phyloP scores from a whole-genome alignment of 1,140 invertebrate genomes.

The Hycleus phaleratus region DNA sequence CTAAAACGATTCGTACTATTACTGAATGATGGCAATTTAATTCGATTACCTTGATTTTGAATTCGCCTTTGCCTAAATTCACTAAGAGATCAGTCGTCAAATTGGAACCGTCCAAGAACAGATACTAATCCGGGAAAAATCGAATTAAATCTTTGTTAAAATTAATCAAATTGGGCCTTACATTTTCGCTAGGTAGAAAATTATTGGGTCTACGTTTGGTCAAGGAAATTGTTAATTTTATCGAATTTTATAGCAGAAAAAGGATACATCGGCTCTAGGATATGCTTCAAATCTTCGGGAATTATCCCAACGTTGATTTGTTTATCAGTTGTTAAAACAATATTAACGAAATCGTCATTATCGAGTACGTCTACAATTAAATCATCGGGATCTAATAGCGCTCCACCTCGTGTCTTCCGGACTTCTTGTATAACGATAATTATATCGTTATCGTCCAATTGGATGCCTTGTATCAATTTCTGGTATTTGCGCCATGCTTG shows the following conservation, averaged over 20 bases:
- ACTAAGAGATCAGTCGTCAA: slow-evolving; percentile 53
- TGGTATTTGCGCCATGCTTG: slow-evolving; percentile 50
- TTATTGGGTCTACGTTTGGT: not conserved
- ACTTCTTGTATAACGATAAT: slow-evolving; percentile 46
- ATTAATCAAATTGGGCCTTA: not conserved
- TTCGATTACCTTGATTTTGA: slow-evolving; percentile 48
- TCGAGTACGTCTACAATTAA: slow-evolving; percentile 50
- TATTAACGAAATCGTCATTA: slow-evolving; percentile 58
- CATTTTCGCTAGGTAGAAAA: slow-evolving; percentile 8
- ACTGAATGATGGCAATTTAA: not conserved
- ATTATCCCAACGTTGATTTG: slow-evolving; percentile 46
- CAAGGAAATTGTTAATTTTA: not conserved
- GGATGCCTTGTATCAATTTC: slow-evolving; percentile 34
- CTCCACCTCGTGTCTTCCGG: slow-evolving; percentile 54
- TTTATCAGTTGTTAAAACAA: slow-evolving; percentile 50
- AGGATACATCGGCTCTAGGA: slow-evolving; percentile 55
- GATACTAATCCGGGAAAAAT: slow-evolving; percentile 34
- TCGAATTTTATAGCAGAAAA: slow-evolving; percentile 14
- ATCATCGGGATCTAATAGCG: slow-evolving; percentile 54
- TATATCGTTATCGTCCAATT: slow-evolving; percentile 13
- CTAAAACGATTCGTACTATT: slow-evolving; percentile 27
- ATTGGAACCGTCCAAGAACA: slow-evolving; percentile 52
- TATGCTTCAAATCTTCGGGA: slow-evolving; percentile 50
- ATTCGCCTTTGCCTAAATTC: slow-evolving; percentile 50
- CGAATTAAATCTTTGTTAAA: no score